phyloP scores from a whole-genome alignment of 2,113 vertebrate genomes.

The Antechinus flavipes region DNA sequence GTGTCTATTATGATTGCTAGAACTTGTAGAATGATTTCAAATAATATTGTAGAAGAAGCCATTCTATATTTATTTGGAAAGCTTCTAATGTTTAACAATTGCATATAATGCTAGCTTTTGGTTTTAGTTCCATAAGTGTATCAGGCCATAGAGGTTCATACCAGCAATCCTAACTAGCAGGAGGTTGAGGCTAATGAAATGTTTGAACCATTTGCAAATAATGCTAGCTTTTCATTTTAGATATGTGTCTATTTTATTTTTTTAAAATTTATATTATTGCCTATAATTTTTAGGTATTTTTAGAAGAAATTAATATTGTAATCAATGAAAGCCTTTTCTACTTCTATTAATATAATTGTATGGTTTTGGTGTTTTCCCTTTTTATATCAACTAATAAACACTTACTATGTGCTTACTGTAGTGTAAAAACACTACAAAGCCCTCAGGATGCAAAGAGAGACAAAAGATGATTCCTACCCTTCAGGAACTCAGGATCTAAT shows the following conservation, averaged over 20 bases:
- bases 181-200: neutral
- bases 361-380: neutral
- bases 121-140: neutral
- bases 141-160: neutral
- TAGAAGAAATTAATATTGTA: neutral
- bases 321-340: neutral
- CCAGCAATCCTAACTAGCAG: no score
- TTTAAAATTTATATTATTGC: neutral
- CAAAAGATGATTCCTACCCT: neutral
- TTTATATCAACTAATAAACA: neutral
- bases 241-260: neutral
- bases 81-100: neutral
- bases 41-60: no score
- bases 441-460: neutral
- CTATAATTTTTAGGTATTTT: neutral
- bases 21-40: no score
- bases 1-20: no score
- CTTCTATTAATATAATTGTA: neutral
- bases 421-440: neutral
- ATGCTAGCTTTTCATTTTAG: neutral
- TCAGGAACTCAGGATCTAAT: neutral
- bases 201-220: neutral
- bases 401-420: neutral
- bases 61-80: no score
- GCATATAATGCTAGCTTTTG: neutral